A percentile compares a stretch with the other conserved stretches of the same genome.
phyloP scores from a whole-genome alignment of 1,140 invertebrate genomes.

The Platyscapa corneri region DNA sequence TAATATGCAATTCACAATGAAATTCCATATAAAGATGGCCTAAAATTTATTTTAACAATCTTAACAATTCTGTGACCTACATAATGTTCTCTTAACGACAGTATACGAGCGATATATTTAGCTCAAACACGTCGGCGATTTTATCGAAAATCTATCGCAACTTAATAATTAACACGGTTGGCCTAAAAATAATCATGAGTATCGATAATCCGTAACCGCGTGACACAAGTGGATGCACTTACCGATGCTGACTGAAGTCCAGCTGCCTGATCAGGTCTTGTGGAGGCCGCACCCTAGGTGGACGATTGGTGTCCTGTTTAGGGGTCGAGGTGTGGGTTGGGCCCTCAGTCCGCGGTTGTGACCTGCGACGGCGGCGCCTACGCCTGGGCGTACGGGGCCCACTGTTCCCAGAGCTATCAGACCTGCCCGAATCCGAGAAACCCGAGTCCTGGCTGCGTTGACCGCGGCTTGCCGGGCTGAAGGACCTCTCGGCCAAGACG shows the following conservation, averaged over 20 bases:
- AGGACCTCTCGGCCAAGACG: constrained; percentile 53
- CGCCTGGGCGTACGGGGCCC: constrained; percentile 46
- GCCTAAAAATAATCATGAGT: no score
- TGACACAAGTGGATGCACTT: background rate
- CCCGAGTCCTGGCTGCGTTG: constrained; percentile 75
- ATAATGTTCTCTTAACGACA: background rate
- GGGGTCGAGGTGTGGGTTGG: constrained; percentile 67
- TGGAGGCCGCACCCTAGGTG: background rate
- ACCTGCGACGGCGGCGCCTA: constrained; percentile 42
- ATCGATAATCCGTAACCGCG: background rate
- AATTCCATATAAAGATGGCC: background rate
- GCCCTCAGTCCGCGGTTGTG: constrained; percentile 28
- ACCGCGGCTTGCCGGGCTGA: constrained; percentile 64
- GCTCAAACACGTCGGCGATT: background rate
- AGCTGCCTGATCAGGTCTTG: background rate
- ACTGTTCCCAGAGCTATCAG: constrained; percentile 42
- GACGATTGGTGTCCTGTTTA: constrained; percentile 51
- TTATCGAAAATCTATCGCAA: background rate
- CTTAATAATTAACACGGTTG: no score
- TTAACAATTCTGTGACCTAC: background rate
- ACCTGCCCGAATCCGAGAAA: constrained; percentile 73
- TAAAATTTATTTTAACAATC: background rate
- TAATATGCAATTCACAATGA: background rate
- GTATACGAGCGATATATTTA: background rate
- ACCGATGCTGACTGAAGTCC: constrained; percentile 11